phyloP scores from a whole-genome alignment of 2,888 invertebrate species.

The Odontothrips loti region DNA sequence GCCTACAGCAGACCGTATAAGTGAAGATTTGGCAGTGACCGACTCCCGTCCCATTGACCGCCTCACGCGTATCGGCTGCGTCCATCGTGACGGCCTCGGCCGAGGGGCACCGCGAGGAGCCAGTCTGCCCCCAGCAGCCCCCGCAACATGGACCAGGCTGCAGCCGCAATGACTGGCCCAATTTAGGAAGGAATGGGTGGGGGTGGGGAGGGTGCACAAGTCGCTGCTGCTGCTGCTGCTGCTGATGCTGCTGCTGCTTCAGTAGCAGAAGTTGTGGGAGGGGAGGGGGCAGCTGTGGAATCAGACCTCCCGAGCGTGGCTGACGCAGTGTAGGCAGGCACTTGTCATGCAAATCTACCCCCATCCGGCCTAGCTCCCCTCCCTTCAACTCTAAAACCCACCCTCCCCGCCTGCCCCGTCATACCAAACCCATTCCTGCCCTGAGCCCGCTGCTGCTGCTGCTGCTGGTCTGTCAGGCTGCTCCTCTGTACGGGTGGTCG shows the following conservation, averaged over 20 bases:
- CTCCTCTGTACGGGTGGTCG: too few species aligned
- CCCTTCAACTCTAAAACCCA: neutral
- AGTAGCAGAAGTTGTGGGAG: neutral
- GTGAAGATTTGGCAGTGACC: too few species aligned
- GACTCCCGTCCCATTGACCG: too few species aligned
- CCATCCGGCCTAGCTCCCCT: neutral
- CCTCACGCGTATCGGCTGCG: too few species aligned
- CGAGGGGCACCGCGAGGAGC: too few species aligned
- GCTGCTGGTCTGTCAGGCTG: too few species aligned
- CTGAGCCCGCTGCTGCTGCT: too few species aligned
- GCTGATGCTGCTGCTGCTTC: neutral
- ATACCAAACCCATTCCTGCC: constrained; percentile 17
- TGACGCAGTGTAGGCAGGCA: constrained; percentile 15
- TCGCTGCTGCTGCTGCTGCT: neutral
- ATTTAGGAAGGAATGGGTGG: neutral
- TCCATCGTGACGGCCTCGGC: too few species aligned
- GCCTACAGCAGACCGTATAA: too few species aligned
- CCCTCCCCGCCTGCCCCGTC: neutral
- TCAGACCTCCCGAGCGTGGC: constrained; percentile 1
- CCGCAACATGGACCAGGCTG: neutral
- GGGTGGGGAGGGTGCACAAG: neutral
- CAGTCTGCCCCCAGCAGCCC: neutral
- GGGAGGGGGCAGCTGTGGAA: neutral
- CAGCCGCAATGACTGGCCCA: neutral
- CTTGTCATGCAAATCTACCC: constrained; percentile 24